Conservation (phyloP, 2,113 vertebrate genomes). For the Colius striatus region DNA sequence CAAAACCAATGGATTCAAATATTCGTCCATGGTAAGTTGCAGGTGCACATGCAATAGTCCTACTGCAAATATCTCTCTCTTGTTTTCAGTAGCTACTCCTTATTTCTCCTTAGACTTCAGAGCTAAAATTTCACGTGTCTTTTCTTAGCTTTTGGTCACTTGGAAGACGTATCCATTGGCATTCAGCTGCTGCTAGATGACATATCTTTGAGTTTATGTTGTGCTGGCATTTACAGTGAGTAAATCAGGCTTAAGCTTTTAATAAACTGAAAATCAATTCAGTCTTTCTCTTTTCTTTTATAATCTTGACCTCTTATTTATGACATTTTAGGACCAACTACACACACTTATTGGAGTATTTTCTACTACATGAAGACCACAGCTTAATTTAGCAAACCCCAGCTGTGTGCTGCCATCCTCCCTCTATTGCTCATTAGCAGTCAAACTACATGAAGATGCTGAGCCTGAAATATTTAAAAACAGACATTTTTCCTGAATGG, state of each 20-base stretch:
- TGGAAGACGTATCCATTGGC: neutral
- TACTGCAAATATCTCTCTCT: neutral
- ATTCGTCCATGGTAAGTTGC: slow-evolving; percentile 78
- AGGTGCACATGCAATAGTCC: neutral
- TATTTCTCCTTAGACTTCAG: neutral
- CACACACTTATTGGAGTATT: neutral
- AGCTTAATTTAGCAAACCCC: neutral
- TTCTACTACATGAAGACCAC: neutral
- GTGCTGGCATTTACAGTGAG: neutral
- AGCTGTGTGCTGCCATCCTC: neutral
- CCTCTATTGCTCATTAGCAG: neutral
- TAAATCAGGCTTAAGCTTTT: neutral
- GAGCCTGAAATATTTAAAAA: slow-evolving; percentile 20
- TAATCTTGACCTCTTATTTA: neutral
- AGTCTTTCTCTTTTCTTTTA: neutral
- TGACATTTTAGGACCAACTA: neutral
- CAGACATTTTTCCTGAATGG: neutral
- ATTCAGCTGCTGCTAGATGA: neutral
- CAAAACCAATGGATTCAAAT: slow-evolving; percentile 84
- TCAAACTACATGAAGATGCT: neutral
- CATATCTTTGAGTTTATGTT: neutral
- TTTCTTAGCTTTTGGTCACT: neutral
- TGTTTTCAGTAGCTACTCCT: neutral
- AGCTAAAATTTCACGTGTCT: neutral
- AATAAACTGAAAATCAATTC: neutral